phyloP scores from a whole-genome alignment of 1,140 invertebrate genomes.

The Hycleus phaleratus region DNA sequence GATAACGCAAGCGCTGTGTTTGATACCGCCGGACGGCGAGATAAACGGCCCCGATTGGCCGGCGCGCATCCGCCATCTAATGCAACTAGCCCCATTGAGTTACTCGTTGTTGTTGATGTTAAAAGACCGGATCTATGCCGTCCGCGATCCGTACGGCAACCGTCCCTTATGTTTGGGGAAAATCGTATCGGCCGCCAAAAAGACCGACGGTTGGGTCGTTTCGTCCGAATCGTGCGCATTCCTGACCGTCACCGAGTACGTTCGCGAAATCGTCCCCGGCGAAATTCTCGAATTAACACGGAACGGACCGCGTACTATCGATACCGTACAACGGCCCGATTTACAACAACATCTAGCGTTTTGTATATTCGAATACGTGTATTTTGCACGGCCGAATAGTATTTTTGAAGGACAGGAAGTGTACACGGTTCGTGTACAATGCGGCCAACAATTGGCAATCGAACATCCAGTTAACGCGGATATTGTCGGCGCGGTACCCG shows the following conservation, averaged over 20 bases:
- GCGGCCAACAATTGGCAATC: constrained; percentile 80
- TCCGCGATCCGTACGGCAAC: constrained; percentile 93
- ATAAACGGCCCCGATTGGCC: constrained; percentile 85
- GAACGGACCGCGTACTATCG: constrained; percentile 75
- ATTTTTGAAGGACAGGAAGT: constrained; percentile 93
- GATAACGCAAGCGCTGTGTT: constrained; percentile 89
- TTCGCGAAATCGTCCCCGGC: constrained; percentile 80
- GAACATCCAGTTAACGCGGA: constrained; percentile 87
- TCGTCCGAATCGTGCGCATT: constrained; percentile 96
- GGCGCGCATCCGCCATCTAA: constrained; percentile 82
- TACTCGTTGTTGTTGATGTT: constrained; percentile 93
- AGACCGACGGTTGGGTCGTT: constrained; percentile 82
- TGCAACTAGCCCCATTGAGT: constrained; percentile 81
- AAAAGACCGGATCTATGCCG: constrained; percentile 88
- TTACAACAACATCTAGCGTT: constrained; percentile 71
- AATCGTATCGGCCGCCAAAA: constrained; percentile 61
- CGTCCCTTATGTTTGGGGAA: constrained; percentile 90
- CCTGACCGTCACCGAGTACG: constrained; percentile 78
- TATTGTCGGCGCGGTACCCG: constrained; percentile 92
- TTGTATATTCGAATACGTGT: constrained; percentile 99
- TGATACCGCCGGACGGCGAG: constrained; percentile 83
- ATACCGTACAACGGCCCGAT: constrained; percentile 69
- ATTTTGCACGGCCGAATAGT: constrained; percentile 91
- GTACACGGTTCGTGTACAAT: constrained; percentile 87
- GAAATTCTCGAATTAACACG: constrained; percentile 90